Base-by-base conservation (phyloP, 2,888 invertebrate species). In the Abscondita cerata region DNA sequence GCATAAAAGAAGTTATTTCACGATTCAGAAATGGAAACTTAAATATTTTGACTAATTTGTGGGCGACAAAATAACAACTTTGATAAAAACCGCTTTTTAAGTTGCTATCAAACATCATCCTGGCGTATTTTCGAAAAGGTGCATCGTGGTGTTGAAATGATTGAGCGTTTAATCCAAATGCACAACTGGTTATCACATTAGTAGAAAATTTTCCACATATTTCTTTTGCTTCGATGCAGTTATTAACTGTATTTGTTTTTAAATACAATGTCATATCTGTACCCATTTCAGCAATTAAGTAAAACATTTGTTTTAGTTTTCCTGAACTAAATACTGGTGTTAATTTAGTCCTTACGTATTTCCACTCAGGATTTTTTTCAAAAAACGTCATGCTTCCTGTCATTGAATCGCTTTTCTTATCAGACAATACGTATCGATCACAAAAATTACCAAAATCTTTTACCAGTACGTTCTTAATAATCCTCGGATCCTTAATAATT, bases 261-360 rank as follows among this genome's bases (percentile, higher is more conserved):
- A 83, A 4, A 16, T 63, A 59, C n/a, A 16, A 34, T 5, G 38
- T 64, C 38, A 80, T 69, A 34, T 75, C 72, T 20, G 70, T 58
- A 0, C 78, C 77, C 25, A 76, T 79, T 31, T 80, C 77, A n/a
- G 76, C 64, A 68, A 83, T 79, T 8, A 83, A 71, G 0, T 75
- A 73, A 16, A 82, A 78, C 83, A 84, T 83, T 34, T 73, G 73
- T 69, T 81, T 83, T 64, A 85, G 74, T 72, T 84, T 85, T 13
- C 82, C 83, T 1, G 81, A 78, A 1, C 84, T 82, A 68, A 85
- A 81, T 0, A 82, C 81, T 0, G 85, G 84, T 0, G 83, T 81
- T 33, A 85, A 76, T 62, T 83, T 83, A 0, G 78, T 72, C 12
- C 86, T 75, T 15, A 85, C 69, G 38, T 77, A 77, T 66, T 81